Evolutionary conservation across 92 coral and sea anemone species (phyloP), one percentile per base, ranked within the genome.

Genomic region (Meandrina meandrites): DNA sequence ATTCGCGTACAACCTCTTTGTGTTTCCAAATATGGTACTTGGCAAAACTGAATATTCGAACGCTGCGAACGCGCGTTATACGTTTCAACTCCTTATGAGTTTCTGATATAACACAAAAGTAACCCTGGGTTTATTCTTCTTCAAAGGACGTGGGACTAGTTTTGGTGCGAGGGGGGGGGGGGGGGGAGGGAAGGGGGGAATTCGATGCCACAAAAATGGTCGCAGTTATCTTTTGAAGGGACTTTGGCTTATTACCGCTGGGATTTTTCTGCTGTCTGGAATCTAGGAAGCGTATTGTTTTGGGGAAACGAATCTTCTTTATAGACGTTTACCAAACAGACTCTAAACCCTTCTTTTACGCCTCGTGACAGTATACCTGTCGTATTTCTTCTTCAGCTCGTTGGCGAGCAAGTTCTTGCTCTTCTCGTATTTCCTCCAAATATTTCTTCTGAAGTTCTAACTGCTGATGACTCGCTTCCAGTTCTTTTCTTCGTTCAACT

Each of bases 401-500:
- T 56, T 86, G 72, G 50, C 94, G 87, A 37, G 96, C 99, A 83
- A 82, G 90, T 40, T 97, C 99, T 85, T 97, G 99, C 56, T 97
- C 98, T 66, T 92, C 90, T 24, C 96, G 86, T 71, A 97, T 73
- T 40, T 97, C 99, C 81, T 97, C 99, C 83, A 97, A 66, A 79
- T 92, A 93, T 53, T 85, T 93, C 90, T 97, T 97, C 88, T 97
- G 98, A 67, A 95, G 87, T 62, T 97, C 99, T n/a, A 97, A 82
- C 75, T 92, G 95, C 9, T 86, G 90, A 67, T 93, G 92, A 83
- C 95, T 91, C 80, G 94, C 95, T 81, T 93, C 96, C 57, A 90
- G 87, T 51, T 93, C 97, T 37, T 91, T 82, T 77, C 90, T 87
- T 34, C 99, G 94, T 79, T 93, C 96, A 56, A 92, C 96, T 22